Evolutionary conservation across 2,113 vertebrate species (phyloP), one percentile per base, ranked within the genome.

Genomic region (Tenrec ecaudatus): DNA sequence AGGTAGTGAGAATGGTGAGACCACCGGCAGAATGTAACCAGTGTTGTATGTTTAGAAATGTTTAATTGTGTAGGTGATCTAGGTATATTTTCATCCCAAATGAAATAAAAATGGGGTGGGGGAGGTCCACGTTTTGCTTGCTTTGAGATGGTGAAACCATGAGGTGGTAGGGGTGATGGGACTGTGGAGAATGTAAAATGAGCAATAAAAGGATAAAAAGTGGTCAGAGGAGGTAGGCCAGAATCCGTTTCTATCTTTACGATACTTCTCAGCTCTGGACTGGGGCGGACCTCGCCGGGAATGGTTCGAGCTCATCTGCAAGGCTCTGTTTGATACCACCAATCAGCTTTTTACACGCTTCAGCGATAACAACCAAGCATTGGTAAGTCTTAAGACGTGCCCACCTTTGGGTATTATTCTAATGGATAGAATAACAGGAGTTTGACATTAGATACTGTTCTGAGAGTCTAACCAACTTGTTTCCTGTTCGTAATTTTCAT

Each of bases 221-320:
- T 47, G 73, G 14, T 85, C 75, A 71, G 69, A 75, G 16, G 33
- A 73, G 12, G 6, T 95, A 43, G 80, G 38, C 33, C 25, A 10
- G 79, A 78, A 15, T 84, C 96, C 84, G 86, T 80, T 64, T 90
- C 89, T 77, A 79, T 89, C 89, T 90, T 92, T 97, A 38, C 96
- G 96, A 90, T 96, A 8, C 92, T 95, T 97, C 97, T 22, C 97
- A 99, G 99, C 99, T 96, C 98, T 99, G 96, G 99, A 99, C 96
- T 99, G 99, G 99, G 99, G 99, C 91, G 99, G 99, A 1, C 99
- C 99, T 80, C 99, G 99, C 68, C 98, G 99, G 94, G 99, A 99
- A 92, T 99, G 99, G 99, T 99, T 99, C 98, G 99, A 99, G 93
- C 98, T 99, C 36, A 98, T 99, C 95, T 99, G 99, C 96, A 99